These are phyloP conservation scores for Hirtodrosophila histrioides DNA, from an alignment of 2,888 invertebrate species.

Conservation along the genomic window DNA sequence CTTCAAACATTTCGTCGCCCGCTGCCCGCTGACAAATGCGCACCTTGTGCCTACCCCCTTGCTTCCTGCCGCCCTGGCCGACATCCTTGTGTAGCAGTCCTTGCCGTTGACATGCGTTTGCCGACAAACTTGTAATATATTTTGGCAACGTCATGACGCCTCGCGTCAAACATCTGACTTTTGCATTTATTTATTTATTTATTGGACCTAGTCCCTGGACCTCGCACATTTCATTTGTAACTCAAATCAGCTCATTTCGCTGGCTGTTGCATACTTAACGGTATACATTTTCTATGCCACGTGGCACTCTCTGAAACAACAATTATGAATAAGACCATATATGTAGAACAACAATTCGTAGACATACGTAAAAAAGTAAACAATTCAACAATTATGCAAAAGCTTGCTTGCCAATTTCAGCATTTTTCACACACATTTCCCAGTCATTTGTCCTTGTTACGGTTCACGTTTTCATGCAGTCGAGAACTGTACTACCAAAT, in stretches of 20 bases:
- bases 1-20: constrained; percentile 64
- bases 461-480: constrained; percentile 7
- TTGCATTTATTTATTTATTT: constrained; percentile 71
- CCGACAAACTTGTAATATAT: constrained; percentile 22
- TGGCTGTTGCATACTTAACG: neutral
- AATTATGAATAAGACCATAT: neutral
- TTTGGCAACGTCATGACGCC: constrained; percentile 4
- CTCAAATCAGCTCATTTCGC: constrained; percentile 58
- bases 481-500: neutral
- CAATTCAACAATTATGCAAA: constrained; percentile 51
- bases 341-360: constrained; percentile 5
- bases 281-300: constrained; percentile 2
- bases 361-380: constrained; percentile 6
- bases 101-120: constrained; percentile 45
- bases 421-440: constrained; percentile 58
- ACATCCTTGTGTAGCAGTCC: constrained; percentile 3
- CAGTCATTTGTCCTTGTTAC: constrained; percentile 62
- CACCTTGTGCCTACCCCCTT: constrained; percentile 13
- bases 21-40: constrained; percentile 64
- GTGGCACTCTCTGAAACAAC: constrained; percentile 3
- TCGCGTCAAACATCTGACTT: constrained; percentile 64
- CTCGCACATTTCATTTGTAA: constrained; percentile 4
- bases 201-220: constrained; percentile 35
- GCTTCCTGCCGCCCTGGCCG: neutral
- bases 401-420: constrained; percentile 35